phyloP scores from a whole-genome alignment of 2,113 vertebrate genomes.

The Falco punctatus region DNA sequence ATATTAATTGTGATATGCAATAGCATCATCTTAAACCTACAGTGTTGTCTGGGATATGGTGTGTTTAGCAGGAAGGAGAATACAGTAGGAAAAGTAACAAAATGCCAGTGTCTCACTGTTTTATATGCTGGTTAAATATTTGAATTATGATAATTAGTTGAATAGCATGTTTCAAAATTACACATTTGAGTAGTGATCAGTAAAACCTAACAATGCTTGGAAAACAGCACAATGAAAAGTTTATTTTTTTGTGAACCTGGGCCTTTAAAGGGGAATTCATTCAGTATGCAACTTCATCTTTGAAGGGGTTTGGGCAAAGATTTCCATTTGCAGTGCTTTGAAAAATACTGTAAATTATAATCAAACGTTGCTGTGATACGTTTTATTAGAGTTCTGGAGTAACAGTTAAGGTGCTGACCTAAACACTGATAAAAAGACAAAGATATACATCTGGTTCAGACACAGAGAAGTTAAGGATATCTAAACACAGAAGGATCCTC shows the following conservation, averaged over 20 bases:
- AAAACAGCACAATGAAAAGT: conserved; percentile 9
- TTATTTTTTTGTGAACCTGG: background rate
- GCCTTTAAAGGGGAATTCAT: background rate
- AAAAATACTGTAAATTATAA: conserved; percentile 72
- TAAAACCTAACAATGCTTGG: conserved; percentile 24
- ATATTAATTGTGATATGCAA: conserved; percentile 5
- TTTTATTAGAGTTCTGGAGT: conserved; percentile 48
- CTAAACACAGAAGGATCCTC: background rate
- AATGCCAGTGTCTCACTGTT: background rate
- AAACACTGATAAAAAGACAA: conserved; percentile 32
- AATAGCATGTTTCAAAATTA: conserved; percentile 49
- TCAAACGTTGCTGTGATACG: conserved; percentile 55
- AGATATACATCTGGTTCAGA: conserved; percentile 28
- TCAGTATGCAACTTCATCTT: conserved; percentile 27
- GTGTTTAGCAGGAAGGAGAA: background rate
- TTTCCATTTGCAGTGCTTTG: conserved; percentile 64
- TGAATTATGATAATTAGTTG: background rate
- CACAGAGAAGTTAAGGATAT: conserved; percentile 6
- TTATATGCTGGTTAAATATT: background rate
- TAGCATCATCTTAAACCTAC: conserved; percentile 16
- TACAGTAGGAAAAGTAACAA: background rate
- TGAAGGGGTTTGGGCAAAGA: conserved; percentile 41
- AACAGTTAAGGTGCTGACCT: conserved; percentile 36
- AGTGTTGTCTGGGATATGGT: background rate
- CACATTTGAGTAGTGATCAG: background rate